Evolutionary conservation across 2,113 vertebrate species (phyloP).

Genomic region (Pomatorhinus ruficollis): DNA sequence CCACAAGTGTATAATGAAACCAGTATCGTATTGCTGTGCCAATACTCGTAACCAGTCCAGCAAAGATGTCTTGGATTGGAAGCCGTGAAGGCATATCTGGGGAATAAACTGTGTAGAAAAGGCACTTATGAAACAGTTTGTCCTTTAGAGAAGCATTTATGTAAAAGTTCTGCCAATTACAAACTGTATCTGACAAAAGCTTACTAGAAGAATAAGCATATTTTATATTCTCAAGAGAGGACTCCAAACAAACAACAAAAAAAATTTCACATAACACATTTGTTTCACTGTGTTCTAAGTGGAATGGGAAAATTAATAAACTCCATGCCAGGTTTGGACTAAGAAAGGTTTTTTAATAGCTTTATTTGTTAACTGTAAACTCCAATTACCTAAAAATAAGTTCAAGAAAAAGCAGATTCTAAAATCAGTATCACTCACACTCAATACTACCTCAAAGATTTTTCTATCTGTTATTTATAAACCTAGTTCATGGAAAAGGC

Average conservation of each 20-base stretch:
- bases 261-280: background rate
- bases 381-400: background rate
- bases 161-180: background rate
- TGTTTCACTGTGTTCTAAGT: background rate
- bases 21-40: conserved; percentile 99
- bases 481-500: background rate
- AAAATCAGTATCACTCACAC: background rate
- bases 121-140: background rate
- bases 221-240: background rate
- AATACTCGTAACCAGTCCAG: conserved; percentile 96
- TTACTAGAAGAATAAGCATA: background rate
- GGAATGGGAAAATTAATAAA: background rate
- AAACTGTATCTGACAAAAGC: background rate
- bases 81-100: conserved; percentile 99
- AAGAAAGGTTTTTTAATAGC: background rate
- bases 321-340: background rate
- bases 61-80: conserved; percentile 98
- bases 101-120: conserved; percentile 86
- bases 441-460: background rate
- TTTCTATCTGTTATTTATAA: background rate
- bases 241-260: background rate
- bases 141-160: background rate
- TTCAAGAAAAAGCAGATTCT: background rate
- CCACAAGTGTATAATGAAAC: conserved; percentile 99
- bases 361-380: background rate